Evolutionary conservation across 2,797 vertebrate genomes (phyloP).

Genomic region (Pogoniulus pusillus): DNA sequence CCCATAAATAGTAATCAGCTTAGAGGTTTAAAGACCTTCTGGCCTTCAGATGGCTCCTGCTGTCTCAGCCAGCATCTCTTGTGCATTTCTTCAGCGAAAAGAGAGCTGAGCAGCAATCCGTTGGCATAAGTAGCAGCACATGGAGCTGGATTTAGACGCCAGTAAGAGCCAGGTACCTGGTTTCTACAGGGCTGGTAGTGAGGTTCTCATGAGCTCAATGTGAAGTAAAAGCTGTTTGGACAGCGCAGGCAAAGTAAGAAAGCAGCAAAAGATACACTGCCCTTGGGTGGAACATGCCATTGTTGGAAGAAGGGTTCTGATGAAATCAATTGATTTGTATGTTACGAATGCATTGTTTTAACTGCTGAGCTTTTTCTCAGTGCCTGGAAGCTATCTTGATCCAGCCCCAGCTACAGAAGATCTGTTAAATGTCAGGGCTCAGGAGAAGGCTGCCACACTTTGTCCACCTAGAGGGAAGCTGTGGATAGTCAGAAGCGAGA

Average conservation of each 20-base stretch:
- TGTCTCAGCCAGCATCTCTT: slow-evolving; percentile 11
- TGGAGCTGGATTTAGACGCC: not conserved
- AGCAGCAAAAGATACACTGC: not conserved
- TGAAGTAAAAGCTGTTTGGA: not conserved
- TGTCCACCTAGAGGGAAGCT: not conserved
- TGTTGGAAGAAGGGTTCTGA: slow-evolving; percentile 8
- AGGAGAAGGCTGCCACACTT: not conserved
- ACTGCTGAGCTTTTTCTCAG: not conserved
- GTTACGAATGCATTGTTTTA: not conserved
- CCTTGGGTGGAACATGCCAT: not conserved
- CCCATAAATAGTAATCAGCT: slow-evolving; percentile 48
- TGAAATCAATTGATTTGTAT: not conserved
- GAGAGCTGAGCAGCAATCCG: not conserved
- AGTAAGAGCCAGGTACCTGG: not conserved
- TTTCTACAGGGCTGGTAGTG: not conserved
- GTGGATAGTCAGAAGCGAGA: not conserved
- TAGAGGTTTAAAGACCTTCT: slow-evolving; percentile 57
- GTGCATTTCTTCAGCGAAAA: not conserved
- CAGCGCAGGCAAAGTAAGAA: not conserved
- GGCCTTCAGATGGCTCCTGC: slow-evolving; percentile 31
- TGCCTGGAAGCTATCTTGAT: not conserved
- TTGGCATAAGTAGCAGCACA: not conserved
- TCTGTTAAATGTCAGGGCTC: not conserved
- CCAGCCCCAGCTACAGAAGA: not conserved
- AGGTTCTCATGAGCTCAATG: not conserved